Evolutionary conservation across 2,113 vertebrate genomes (phyloP), one percentile per base, ranked within the genome.

Genomic region (Corythornis cristatus): DNA sequence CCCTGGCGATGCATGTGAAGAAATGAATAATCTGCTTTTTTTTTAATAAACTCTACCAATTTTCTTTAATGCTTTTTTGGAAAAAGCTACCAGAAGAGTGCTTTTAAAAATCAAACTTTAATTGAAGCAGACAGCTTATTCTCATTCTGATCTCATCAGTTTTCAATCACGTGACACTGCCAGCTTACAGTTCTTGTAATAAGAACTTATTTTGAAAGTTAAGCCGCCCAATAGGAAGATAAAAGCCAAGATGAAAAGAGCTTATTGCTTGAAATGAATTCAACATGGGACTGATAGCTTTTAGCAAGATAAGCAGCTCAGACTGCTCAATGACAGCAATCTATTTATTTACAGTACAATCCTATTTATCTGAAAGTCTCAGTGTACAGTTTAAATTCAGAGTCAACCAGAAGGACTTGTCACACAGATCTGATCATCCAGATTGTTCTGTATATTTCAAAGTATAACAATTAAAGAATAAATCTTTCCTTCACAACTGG

Each of bases 151-250:
- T 93, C 92, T 92, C 67, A 86, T 60, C 50, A 81, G 45, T 79
- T 95, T 95, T 83, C 71, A 89, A 88, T 96, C 75, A 89, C 50
- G 33, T 66, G 16, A 88, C 4, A 0, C 46, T 95, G 61, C 68
- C 89, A 88, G 43, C 66, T 96, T 88, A 82, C 50, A 88, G 60
- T 18, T 86, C 58, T 48, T 86, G 83, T 66, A 93, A 83, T 92
- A 95, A 95, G 94, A 81, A 64, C 12, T 79, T 93, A 84, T 53
- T 94, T 85, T 87, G 91, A 97, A 96, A 76, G 37, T 45, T 90
- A 53, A 50, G 22, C 22, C 48, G 6, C 33, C 75, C 89, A 87
- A 29, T 54, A 76, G 68, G 79, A 94, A 85, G 88, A 83, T 93
- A 92, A 96, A 94, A 96, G 16, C 74, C 17, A 84, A 79, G 42